A percentile compares a stretch with the other conserved stretches of the same genome.
Evolutionary conservation across 2,113 vertebrate species (phyloP).

Genomic region (Antechinus flavipes): DNA sequence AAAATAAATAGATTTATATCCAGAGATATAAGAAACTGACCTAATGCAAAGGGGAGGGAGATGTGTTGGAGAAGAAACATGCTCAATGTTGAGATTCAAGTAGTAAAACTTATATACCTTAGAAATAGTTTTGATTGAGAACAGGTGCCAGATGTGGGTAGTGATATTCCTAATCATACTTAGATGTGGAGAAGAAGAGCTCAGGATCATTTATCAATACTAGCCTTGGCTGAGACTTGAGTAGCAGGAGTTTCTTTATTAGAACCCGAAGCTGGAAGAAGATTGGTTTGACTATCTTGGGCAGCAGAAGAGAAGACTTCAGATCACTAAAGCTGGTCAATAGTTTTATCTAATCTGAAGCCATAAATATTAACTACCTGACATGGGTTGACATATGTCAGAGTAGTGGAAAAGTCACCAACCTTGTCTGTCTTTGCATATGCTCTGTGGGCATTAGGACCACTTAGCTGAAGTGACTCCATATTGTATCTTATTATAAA

Average conservation of each 20-base stretch:
- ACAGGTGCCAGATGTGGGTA: not conserved
- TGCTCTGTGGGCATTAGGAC: not conserved
- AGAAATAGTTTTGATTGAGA: not conserved
- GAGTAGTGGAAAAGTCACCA: not conserved
- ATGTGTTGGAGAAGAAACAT: not conserved
- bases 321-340: not conserved
- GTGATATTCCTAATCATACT: not conserved
- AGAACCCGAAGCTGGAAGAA: not conserved
- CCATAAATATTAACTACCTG: not conserved
- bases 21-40: not conserved
- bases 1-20: not conserved
- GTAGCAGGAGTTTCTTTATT: not conserved
- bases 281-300: not conserved
- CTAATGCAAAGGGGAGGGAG: not conserved
- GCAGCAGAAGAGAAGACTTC: not conserved
- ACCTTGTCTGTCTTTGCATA: not conserved
- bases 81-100: not conserved
- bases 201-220: not conserved
- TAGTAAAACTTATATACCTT: not conserved
- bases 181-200: not conserved
- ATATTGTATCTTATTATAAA: not conserved
- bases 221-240: not conserved
- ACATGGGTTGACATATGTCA: not conserved
- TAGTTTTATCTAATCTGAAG: not conserved
- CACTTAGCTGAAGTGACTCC: not conserved